phyloP scores from a whole-genome alignment of 1,140 invertebrate species.

The Muscidifurax raptorellus region DNA sequence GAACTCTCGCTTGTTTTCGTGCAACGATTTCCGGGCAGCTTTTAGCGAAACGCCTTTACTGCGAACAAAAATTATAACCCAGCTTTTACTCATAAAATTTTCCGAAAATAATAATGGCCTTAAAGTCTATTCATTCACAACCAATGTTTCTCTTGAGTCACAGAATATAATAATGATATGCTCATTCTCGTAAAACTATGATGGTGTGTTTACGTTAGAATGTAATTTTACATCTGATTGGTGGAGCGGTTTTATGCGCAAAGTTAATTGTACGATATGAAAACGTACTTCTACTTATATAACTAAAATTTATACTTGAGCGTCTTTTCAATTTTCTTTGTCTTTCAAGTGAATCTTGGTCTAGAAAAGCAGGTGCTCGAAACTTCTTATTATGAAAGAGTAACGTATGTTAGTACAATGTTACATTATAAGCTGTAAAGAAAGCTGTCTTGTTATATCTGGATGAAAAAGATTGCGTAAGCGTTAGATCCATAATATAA shows the following conservation, averaged over 20 bases:
- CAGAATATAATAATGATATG: not conserved
- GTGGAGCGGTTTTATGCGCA: not conserved
- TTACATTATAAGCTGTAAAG: not conserved
- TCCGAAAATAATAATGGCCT: not conserved
- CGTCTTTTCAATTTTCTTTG: not conserved
- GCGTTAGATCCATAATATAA: not conserved
- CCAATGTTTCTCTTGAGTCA: not conserved
- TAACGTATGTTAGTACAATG: not conserved
- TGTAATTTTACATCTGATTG: not conserved
- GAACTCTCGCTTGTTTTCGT: not conserved
- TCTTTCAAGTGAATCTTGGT: not conserved
- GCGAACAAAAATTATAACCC: not conserved
- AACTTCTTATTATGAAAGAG: not conserved
- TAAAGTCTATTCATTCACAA: not conserved
- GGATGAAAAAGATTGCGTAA: not conserved
- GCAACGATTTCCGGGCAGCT: not conserved
- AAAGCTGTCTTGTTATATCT: not conserved
- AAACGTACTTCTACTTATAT: not conserved
- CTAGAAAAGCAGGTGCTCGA: not conserved
- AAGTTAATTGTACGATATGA: slow-evolving; percentile 1
- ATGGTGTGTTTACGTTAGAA: not conserved
- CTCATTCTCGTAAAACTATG: not conserved
- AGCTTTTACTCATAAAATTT: not conserved
- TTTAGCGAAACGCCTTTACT: not conserved
- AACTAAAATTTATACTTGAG: not conserved